These are phyloP conservation scores for Monochamus alternatus DNA, from an alignment of 2,888 invertebrate species.

Conservation along the genomic window DNA sequence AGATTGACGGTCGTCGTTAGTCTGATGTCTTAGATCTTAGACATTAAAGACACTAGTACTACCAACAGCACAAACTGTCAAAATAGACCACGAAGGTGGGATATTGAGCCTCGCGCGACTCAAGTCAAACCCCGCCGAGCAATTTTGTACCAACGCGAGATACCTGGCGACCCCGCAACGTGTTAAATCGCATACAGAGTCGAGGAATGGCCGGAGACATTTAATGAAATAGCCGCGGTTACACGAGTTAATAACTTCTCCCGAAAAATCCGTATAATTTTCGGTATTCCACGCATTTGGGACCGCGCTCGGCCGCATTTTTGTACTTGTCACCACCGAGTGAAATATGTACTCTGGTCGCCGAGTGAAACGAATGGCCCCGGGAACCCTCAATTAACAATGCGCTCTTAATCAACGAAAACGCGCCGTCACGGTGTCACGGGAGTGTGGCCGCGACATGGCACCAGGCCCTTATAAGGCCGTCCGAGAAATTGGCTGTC, in stretches of 20 bases:
- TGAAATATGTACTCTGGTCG: conserved; percentile 26
- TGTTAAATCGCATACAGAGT: background rate
- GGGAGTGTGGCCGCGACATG: conserved; percentile 14
- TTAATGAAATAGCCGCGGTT: background rate
- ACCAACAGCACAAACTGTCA: too few species aligned
- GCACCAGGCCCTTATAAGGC: conserved; percentile 24
- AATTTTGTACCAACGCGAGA: too few species aligned
- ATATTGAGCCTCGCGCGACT: too few species aligned
- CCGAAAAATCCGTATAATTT: conserved; percentile 22
- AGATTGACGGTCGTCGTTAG: too few species aligned
- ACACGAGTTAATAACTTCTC: conserved; percentile 10
- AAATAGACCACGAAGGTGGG: too few species aligned
- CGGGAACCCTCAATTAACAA: conserved; percentile 28
- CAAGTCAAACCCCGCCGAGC: too few species aligned
- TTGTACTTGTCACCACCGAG: conserved; percentile 25
- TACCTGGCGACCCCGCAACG: background rate
- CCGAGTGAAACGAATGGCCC: conserved; percentile 21
- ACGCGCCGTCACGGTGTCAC: conserved; percentile 14
- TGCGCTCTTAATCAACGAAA: conserved; percentile 33
- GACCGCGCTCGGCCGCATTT: conserved; percentile 16
- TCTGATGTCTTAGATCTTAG: too few species aligned
- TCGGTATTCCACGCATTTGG: conserved; percentile 19
- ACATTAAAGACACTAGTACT: too few species aligned
- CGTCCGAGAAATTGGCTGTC: conserved; percentile 8
- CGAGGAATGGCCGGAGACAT: background rate